Evolutionary conservation across 2,888 invertebrate genomes (phyloP).

Genomic region (Polyommatus icarus): DNA sequence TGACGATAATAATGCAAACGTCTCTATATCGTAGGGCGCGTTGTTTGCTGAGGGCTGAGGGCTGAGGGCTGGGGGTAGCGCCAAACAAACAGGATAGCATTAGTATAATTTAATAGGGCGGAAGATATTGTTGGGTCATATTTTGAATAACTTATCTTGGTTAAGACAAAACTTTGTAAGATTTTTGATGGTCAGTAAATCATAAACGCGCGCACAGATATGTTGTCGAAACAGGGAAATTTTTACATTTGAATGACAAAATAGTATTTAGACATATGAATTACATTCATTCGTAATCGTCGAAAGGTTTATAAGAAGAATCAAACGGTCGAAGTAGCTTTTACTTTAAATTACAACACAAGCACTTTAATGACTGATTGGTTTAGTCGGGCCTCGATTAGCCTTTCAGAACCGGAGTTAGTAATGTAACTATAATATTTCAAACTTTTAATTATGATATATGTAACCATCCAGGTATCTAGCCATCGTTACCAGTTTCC

Average conservation of each 20-base stretch:
- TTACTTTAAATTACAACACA: too few species aligned
- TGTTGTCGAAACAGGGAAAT: too few species aligned
- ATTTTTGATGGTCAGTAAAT: not conserved
- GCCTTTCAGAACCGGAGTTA: too few species aligned
- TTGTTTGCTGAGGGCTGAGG: conserved; percentile 39
- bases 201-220: too few species aligned
- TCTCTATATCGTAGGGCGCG: conserved; percentile 42
- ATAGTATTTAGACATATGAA: too few species aligned
- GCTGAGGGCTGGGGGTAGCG: not conserved
- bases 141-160: not conserved
- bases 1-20: conserved; percentile 57
- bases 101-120: conserved; percentile 13
- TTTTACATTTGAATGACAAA: not conserved
- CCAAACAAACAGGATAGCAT: not conserved
- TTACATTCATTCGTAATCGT: too few species aligned
- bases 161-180: not conserved
- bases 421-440: not conserved
- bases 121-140: not conserved
- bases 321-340: too few species aligned
- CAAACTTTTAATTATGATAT: not conserved
- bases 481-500: not conserved
- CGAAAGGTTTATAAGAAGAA: too few species aligned
- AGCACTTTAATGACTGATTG: too few species aligned
- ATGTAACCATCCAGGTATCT: not conserved
- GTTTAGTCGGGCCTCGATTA: too few species aligned